A percentile compares a stretch with the other conserved stretches of the same genome.
These are phyloP conservation scores for Crocallis elinguaria DNA, from an alignment of 2,888 invertebrate species.

Conservation along the genomic window DNA sequence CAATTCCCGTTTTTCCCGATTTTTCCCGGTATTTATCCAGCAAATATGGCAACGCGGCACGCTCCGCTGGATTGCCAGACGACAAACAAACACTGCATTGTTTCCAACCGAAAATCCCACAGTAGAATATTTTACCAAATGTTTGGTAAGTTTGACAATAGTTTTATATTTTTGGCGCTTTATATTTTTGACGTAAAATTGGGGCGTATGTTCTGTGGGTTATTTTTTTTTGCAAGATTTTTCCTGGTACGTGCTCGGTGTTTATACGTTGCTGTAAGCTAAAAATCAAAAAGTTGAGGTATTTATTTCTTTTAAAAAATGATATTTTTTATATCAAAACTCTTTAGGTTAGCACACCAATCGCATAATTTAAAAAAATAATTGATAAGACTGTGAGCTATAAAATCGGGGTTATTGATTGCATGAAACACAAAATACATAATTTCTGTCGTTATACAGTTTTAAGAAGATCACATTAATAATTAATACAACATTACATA, in stretches of 20 bases:
- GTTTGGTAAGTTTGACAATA: slow-evolving; percentile 49
- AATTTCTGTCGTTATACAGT: no score
- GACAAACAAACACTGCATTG: slow-evolving; percentile 40
- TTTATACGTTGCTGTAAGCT: not conserved
- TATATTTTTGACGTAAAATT: slow-evolving; percentile 19
- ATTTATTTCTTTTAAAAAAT: no score
- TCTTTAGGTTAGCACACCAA: no score
- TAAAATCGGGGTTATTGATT: no score
- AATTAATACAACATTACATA: no score
- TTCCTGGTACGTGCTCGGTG: not conserved
- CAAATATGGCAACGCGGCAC: slow-evolving; percentile 63
- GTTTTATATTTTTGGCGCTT: slow-evolving; percentile 35
- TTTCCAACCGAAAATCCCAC: slow-evolving; percentile 49
- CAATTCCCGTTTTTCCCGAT: slow-evolving; percentile 51
- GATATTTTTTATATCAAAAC: no score
- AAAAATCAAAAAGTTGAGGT: no score
- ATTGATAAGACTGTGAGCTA: no score
- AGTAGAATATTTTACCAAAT: slow-evolving; percentile 53
- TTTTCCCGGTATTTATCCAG: slow-evolving; percentile 64
- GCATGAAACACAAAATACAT: no score
- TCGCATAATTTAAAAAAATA: no score
- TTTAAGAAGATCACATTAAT: no score
- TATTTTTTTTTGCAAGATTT: slow-evolving; percentile 5
- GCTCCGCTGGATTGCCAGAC: slow-evolving; percentile 61
- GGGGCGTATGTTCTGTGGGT: slow-evolving; percentile 3